Conservation (phyloP, 2,888 invertebrate species). For the Temnothorax unifasciatus region DNA sequence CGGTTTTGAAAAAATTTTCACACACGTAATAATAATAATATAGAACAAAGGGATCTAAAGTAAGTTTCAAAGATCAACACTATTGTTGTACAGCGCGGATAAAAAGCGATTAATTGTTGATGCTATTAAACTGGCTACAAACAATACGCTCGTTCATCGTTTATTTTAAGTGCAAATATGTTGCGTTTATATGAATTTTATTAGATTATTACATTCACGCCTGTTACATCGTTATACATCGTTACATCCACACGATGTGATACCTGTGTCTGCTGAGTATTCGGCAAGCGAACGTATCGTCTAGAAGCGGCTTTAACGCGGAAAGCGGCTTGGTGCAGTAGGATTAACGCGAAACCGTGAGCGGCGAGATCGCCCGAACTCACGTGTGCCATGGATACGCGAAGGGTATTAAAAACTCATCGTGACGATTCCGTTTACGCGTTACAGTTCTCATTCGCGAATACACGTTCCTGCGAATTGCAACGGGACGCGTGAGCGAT, state of each 20-base stretch:
- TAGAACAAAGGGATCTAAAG: background rate
- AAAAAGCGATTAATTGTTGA: slow-evolving; percentile 5
- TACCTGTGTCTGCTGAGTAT: slow-evolving; percentile 31
- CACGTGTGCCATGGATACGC: background rate
- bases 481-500: background rate
- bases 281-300: slow-evolving; percentile 26
- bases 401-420: slow-evolving; percentile 30
- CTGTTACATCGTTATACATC: slow-evolving; percentile 21
- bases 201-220: slow-evolving; percentile 17
- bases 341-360: background rate
- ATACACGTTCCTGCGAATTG: background rate
- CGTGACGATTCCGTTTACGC: slow-evolving; percentile 18
- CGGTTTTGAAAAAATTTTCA: background rate
- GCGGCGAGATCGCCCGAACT: slow-evolving; percentile 30
- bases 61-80: slow-evolving; percentile 1
- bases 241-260: slow-evolving; percentile 4
- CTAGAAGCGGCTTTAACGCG: slow-evolving; percentile 49
- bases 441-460: slow-evolving; percentile 7
- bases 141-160: background rate
- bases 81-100: background rate
- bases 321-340: slow-evolving; percentile 6
- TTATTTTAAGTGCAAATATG: slow-evolving; percentile 10
- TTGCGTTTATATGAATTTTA: slow-evolving; percentile 36
- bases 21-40: background rate
- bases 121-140: slow-evolving; percentile 14